phyloP scores from a whole-genome alignment of 2,888 invertebrate species.

The Trachelus troglodyta region DNA sequence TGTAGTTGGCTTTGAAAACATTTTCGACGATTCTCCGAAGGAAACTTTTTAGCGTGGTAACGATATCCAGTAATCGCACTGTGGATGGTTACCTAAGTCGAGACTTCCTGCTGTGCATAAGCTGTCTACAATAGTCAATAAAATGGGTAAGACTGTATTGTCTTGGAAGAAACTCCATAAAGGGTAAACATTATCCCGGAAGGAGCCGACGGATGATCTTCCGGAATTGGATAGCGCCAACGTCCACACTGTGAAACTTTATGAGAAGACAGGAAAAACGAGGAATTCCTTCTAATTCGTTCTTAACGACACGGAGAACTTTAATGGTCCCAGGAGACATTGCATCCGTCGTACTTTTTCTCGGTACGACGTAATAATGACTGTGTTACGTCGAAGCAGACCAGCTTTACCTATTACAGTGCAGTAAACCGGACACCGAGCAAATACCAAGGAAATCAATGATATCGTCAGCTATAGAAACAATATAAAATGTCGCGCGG shows the following conservation, averaged over 20 bases:
- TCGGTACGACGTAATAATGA: background rate
- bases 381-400: background rate
- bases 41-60: background rate
- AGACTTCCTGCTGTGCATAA: background rate
- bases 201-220: background rate
- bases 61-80: background rate
- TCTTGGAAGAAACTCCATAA: constrained; percentile 8
- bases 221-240: background rate
- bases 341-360: background rate
- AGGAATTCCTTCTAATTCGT: background rate
- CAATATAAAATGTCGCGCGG: background rate
- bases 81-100: background rate
- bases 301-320: background rate
- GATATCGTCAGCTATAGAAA: background rate
- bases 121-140: background rate
- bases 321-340: background rate
- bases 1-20: background rate
- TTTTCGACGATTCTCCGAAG: background rate
- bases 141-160: constrained; percentile 8
- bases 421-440: background rate
- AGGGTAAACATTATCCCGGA: background rate
- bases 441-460: background rate
- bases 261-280: background rate
- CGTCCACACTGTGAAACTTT: background rate
- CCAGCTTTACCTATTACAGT: background rate